phyloP scores from a whole-genome alignment of 2,888 invertebrate genomes.

The Marronus borbonicus region DNA sequence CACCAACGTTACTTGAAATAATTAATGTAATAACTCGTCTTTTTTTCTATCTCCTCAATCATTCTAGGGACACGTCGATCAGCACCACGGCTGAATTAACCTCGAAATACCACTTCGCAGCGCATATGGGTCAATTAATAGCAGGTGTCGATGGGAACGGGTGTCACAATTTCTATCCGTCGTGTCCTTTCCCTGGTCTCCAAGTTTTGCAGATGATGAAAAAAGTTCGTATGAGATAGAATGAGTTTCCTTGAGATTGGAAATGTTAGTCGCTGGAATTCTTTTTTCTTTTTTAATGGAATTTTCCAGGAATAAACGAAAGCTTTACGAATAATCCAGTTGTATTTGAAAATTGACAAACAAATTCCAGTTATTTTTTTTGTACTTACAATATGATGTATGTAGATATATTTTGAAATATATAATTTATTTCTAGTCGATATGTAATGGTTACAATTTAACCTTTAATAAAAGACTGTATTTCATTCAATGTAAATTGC shows the following conservation, averaged over 20 bases:
- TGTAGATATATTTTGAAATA: too few species aligned
- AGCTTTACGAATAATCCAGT: too few species aligned
- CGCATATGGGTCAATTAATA: constrained; percentile 80
- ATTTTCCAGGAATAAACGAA: too few species aligned
- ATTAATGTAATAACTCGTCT: not conserved
- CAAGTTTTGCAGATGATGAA: constrained; percentile 78
- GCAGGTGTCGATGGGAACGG: constrained; percentile 78
- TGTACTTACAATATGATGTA: too few species aligned
- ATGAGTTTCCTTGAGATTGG: not conserved
- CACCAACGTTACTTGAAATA: constrained; percentile 6
- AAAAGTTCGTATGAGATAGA: constrained; percentile 71
- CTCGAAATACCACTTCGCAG: constrained; percentile 78
- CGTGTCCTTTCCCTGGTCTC: constrained; percentile 76
- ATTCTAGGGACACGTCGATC: constrained; percentile 76
- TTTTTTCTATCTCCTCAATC: constrained; percentile 41
- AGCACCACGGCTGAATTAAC: constrained; percentile 77
- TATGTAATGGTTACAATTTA: too few species aligned
- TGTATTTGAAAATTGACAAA: too few species aligned
- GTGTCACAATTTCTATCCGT: constrained; percentile 79
- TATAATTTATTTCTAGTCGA: too few species aligned
- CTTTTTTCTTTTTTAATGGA: not conserved
- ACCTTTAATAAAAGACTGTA: too few species aligned
- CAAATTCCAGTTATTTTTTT: too few species aligned
- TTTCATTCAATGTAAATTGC: too few species aligned
- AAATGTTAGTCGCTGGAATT: not conserved